Base-by-base conservation (phyloP, 2,113 vertebrate species). In the Microcebus murinus region DNA sequence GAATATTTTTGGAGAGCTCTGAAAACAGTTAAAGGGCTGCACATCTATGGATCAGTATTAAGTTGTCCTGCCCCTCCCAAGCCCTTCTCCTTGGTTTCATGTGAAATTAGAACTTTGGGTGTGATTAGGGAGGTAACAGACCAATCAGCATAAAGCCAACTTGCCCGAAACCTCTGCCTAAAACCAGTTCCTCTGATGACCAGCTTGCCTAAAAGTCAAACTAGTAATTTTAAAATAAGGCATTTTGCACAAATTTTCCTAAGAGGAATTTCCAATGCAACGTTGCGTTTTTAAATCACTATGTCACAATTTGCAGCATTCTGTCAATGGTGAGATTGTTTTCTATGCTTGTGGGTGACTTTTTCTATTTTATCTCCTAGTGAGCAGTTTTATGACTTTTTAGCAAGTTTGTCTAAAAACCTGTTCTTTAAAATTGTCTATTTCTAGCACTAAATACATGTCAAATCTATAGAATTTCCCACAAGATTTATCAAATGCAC, bases 181-280 rank as follows among this genome's bases (percentile, higher is more conserved):
- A 94, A 91, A 31, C 57, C 48, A 85, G 42, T 81, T 77, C 39
- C 67, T 97, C 65, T 90, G 84, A 90, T 31, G 55, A 96, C 84
- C 57, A 92, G 76, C 92, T 96, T 96, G 88, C 89, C 74, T 93
- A 94, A 96, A 96, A 92, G 68, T 88, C 96, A 91, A 94, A 91
- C 65, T 89, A 97, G 89, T 92, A 92, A 97, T 97, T 97, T 97
- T 71, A 79, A 96, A 97, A 82, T 61, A 79, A 82, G 77, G 65
- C 42, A 55, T 88, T 97, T 96, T 87, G 42, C 91, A 94, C 77
- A 45, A 80, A n/a, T 88, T 96, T 96, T 93, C 95, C 80, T 76
- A 93, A 86, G 20, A 97, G 86, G 61, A 48, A n/a, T 57, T 93
- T 91, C 52, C 68, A 89, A 87, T 4, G 76, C n/a, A 89, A 92